Evolutionary conservation across 2,797 vertebrate species (phyloP).

Genomic region (Leptoclinus maculatus): DNA sequence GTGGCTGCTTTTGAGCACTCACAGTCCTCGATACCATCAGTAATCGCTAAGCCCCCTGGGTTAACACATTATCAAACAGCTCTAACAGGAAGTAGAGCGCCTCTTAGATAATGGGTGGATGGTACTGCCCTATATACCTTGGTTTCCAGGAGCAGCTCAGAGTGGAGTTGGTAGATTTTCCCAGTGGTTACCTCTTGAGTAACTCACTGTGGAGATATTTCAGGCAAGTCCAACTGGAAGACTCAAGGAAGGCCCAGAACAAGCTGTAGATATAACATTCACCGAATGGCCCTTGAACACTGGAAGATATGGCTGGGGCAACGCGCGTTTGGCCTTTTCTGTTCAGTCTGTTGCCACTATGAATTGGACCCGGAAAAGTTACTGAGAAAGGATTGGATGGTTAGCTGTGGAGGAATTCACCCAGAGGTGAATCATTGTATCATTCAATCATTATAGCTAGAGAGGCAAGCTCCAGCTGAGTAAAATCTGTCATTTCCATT

Average conservation of each 20-base stretch:
- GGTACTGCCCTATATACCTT: not conserved
- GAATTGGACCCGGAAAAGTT: not conserved
- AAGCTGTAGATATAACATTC: slow-evolving; percentile 14
- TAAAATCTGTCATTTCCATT: not conserved
- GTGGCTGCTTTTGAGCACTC: not conserved
- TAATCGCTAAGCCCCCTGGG: not conserved
- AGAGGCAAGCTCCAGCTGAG: not conserved
- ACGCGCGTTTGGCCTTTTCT: not conserved
- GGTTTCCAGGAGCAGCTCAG: slow-evolving; percentile 5
- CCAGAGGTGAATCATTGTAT: not conserved
- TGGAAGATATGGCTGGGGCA: slow-evolving; percentile 1
- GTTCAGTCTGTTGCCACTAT: slow-evolving; percentile 16
- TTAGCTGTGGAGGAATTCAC: not conserved
- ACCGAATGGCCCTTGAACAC: not conserved
- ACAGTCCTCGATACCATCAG: not conserved
- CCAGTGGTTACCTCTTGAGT: not conserved
- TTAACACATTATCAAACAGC: no score
- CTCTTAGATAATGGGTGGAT: not conserved
- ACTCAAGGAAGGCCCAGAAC: slow-evolving; percentile 13
- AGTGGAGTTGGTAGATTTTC: slow-evolving; percentile 6
- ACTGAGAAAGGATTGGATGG: not conserved
- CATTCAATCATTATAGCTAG: no score
- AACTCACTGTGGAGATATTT: slow-evolving; percentile 5
- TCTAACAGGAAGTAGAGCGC: not conserved
- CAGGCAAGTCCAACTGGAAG: slow-evolving; percentile 12